Conservation (phyloP, 2,797 vertebrate genomes). For the Pseudomugil tenellus region DNA sequence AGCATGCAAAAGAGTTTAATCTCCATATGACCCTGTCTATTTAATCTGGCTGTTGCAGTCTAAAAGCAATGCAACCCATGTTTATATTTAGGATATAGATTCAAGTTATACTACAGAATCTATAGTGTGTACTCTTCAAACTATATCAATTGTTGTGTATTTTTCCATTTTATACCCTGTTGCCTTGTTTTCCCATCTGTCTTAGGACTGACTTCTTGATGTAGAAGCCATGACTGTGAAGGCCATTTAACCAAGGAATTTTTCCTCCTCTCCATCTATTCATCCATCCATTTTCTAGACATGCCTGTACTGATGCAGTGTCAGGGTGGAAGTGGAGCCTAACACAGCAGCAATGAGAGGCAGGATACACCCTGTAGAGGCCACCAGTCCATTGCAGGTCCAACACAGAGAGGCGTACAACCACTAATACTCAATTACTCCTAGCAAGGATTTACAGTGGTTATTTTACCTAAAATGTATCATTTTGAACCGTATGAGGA, state of each 20-base stretch:
- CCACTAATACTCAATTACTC: not conserved
- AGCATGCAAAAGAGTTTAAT: slow-evolving; percentile 24
- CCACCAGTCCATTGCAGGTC: not conserved
- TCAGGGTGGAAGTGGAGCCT: no score
- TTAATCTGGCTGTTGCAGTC: not conserved
- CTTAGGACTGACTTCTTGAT: slow-evolving; percentile 4
- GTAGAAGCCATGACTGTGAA: not conserved
- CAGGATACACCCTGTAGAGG: not conserved
- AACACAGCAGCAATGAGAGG: no score
- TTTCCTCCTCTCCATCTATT: not conserved
- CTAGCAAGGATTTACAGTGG: not conserved
- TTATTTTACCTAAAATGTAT: not conserved
- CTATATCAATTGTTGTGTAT: not conserved
- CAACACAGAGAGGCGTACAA: not conserved
- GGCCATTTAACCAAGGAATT: not conserved
- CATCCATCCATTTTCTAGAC: not conserved
- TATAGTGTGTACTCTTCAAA: not conserved
- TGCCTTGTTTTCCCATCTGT: not conserved
- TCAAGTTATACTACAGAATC: not conserved
- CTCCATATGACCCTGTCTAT: slow-evolving; percentile 7
- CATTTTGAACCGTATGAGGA: not conserved
- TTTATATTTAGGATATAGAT: slow-evolving; percentile 2
- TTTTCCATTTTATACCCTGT: not conserved
- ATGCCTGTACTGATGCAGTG: not conserved
- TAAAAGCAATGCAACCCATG: not conserved